These are phyloP conservation scores for Bombus superbus DNA, from an alignment of 1,140 invertebrate genomes.

Conservation along the genomic window DNA sequence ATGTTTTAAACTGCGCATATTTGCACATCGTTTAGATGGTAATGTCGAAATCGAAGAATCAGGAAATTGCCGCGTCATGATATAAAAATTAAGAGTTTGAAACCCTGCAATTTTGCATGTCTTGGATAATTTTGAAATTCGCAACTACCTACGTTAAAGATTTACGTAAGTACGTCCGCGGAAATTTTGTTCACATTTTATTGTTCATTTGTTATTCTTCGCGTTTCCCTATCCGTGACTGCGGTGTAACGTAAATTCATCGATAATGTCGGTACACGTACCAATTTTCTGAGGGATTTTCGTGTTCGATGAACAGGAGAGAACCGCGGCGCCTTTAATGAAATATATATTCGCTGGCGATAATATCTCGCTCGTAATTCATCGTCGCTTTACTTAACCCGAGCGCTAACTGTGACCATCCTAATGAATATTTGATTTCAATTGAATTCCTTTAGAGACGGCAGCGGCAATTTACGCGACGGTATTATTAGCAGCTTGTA, in stretches of 20 bases:
- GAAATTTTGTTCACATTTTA: neutral
- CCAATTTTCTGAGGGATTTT: neutral
- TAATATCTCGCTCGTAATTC: conserved; percentile 23
- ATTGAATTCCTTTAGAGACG: conserved; percentile 29
- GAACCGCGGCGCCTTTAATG: neutral
- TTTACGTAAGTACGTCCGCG: neutral
- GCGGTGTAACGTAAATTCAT: neutral
- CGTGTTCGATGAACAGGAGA: neutral
- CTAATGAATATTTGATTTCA: conserved; percentile 47
- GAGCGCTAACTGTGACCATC: neutral
- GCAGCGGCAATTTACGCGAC: conserved; percentile 19
- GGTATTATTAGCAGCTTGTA: conserved; percentile 29
- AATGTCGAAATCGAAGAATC: too few species aligned
- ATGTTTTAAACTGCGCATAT: too few species aligned
- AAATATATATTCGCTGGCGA: neutral
- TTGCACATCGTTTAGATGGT: too few species aligned
- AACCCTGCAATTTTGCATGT: neutral
- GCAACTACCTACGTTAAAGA: neutral
- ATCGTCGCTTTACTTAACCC: conserved; percentile 27
- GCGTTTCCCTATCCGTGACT: neutral
- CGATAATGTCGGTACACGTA: neutral
- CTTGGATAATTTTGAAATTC: neutral
- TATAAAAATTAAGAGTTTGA: too few species aligned
- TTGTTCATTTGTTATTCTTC: neutral
- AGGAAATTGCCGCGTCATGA: too few species aligned